Evolutionary conservation across 2,888 invertebrate genomes (phyloP).

Genomic region (Chrysolina oricalcia): DNA sequence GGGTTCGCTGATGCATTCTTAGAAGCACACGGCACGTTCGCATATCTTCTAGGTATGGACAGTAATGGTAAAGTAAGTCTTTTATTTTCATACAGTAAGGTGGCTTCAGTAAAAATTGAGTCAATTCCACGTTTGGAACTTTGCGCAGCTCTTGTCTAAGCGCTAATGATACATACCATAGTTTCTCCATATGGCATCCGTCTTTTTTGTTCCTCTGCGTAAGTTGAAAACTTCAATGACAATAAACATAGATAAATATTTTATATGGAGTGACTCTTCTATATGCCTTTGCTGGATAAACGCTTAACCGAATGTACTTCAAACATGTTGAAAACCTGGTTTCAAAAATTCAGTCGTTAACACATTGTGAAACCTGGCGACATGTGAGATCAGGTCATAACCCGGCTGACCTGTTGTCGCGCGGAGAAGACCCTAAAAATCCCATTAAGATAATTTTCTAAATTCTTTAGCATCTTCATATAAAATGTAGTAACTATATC

Average conservation of each 20-base stretch:
- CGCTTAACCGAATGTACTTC: slow-evolving; percentile 18
- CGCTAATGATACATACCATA: slow-evolving; percentile 20
- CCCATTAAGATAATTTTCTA: too few species aligned
- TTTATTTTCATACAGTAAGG: neutral
- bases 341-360: slow-evolving; percentile 25
- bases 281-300: slow-evolving; percentile 10
- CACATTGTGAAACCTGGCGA: neutral
- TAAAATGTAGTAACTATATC: too few species aligned
- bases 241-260: neutral
- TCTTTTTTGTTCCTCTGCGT: too few species aligned
- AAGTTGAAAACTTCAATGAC: slow-evolving; percentile 21
- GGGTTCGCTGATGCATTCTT: slow-evolving; percentile 39
- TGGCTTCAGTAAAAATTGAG: slow-evolving; percentile 26
- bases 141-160: slow-evolving; percentile 27
- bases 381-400: slow-evolving; percentile 26
- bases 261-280: slow-evolving; percentile 27
- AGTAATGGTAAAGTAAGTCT: neutral
- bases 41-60: slow-evolving; percentile 15
- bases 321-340: slow-evolving; percentile 28
- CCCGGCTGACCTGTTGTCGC: slow-evolving; percentile 25
- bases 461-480: too few species aligned
- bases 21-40: slow-evolving; percentile 37
- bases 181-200: too few species aligned
- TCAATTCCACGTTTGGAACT: slow-evolving; percentile 31
- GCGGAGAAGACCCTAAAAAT: neutral